Evolutionary conservation across 1,140 invertebrate species (phyloP).

Genomic region (Penaeus japonicus): DNA sequence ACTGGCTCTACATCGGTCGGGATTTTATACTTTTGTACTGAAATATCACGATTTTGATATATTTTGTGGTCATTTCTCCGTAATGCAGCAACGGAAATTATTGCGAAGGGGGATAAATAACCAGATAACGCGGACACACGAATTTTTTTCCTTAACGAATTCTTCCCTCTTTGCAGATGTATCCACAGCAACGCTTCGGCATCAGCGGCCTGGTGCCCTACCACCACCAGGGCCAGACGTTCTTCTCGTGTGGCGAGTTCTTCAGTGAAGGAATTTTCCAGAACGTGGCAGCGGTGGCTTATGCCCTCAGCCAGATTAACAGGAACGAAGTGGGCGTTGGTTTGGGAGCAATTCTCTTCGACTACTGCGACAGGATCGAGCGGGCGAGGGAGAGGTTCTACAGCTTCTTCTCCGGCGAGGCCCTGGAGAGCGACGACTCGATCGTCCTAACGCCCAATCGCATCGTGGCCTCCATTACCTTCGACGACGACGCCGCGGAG

Average conservation of each 20-base stretch:
- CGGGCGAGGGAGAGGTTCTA: slow-evolving; percentile 61
- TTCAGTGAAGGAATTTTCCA: slow-evolving; percentile 59
- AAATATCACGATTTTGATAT: too few species aligned
- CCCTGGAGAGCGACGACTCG: slow-evolving; percentile 35
- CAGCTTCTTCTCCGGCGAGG: slow-evolving; percentile 62
- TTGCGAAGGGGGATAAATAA: too few species aligned
- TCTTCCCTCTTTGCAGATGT: slow-evolving; percentile 57
- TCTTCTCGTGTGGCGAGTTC: slow-evolving; percentile 61
- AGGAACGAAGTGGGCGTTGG: slow-evolving; percentile 59
- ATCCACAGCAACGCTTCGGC: slow-evolving; percentile 58
- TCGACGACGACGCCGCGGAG: slow-evolving; percentile 61
- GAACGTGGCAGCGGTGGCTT: slow-evolving; percentile 60
- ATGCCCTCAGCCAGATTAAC: slow-evolving; percentile 61
- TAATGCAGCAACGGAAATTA: too few species aligned
- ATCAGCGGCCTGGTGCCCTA: slow-evolving; percentile 60
- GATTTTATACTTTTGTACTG: too few species aligned
- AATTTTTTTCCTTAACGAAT: too few species aligned
- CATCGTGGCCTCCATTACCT: slow-evolving; percentile 62
- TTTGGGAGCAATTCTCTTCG: slow-evolving; percentile 61
- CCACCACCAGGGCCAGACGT: slow-evolving; percentile 58
- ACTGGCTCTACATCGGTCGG: not conserved
- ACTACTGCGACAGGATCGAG: slow-evolving; percentile 60
- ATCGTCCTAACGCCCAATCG: slow-evolving; percentile 56
- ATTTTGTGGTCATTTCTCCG: too few species aligned
- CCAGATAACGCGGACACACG: too few species aligned